phyloP scores from a whole-genome alignment of 2,888 invertebrate genomes.

The Monopis laevigella region DNA sequence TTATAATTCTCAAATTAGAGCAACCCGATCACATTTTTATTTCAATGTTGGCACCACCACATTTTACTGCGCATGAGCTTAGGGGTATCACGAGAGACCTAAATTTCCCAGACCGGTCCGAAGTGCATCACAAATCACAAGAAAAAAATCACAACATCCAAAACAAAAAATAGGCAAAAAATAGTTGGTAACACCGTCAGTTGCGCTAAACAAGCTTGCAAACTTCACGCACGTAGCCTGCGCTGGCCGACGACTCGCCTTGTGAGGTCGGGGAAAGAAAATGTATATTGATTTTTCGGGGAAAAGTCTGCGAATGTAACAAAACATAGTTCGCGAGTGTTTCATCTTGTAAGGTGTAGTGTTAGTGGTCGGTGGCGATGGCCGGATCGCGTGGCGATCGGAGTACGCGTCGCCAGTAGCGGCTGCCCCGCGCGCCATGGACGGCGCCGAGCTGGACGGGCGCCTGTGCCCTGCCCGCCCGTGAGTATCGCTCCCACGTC shows the following conservation, averaged over 20 bases:
- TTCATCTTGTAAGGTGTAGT: slow-evolving; percentile 24
- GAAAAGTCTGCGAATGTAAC: slow-evolving; percentile 68
- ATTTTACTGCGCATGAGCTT: slow-evolving; percentile 25
- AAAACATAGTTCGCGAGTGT: slow-evolving; percentile 67
- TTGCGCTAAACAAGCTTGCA: slow-evolving; percentile 70
- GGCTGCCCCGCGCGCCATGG: slow-evolving; percentile 62
- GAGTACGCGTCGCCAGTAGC: slow-evolving; percentile 43
- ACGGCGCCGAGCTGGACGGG: slow-evolving; percentile 56
- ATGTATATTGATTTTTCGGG: slow-evolving; percentile 70
- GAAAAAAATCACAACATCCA: slow-evolving; percentile 64
- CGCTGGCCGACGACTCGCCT: slow-evolving; percentile 70
- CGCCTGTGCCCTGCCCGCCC: slow-evolving; percentile 63
- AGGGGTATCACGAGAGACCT: slow-evolving; percentile 50
- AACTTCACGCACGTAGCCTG: slow-evolving; percentile 69
- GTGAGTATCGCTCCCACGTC: slow-evolving; percentile 55
- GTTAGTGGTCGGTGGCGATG: slow-evolving; percentile 12
- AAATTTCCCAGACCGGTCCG: slow-evolving; percentile 35
- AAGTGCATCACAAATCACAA: slow-evolving; percentile 54
- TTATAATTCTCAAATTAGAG: no score
- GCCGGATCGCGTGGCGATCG: slow-evolving; percentile 45
- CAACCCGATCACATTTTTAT: no score
- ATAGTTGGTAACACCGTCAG: slow-evolving; percentile 69
- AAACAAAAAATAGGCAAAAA: slow-evolving; percentile 67
- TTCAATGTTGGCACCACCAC: slow-evolving; percentile 35
- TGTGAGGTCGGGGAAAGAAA: slow-evolving; percentile 65